These are phyloP conservation scores for Diadema setosum DNA, from an alignment of 35 echinoderm and acorn worm genomes.

Conservation along the genomic window DNA sequence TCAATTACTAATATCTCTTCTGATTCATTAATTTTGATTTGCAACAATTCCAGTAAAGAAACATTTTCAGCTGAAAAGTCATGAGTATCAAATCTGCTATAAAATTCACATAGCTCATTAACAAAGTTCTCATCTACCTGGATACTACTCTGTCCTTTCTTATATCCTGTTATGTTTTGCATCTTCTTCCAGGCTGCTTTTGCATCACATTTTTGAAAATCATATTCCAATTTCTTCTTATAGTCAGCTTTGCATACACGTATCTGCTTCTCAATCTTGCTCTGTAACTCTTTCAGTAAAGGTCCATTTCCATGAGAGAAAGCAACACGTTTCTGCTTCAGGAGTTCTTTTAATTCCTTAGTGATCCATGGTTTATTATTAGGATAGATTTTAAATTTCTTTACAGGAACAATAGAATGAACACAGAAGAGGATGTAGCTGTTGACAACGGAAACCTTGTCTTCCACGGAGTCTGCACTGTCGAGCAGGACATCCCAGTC, in stretches of 20 bases:
- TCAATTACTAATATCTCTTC: background rate
- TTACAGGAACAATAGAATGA: background rate
- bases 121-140: constrained; percentile 7
- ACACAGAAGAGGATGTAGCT: background rate
- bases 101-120: constrained; percentile 34
- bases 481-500: background rate
- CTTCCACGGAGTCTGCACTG: background rate
- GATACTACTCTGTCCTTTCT: background rate
- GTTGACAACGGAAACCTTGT: background rate
- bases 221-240: constrained; percentile 11
- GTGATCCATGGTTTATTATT: constrained; percentile 53
- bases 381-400: background rate
- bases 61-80: background rate
- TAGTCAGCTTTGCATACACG: background rate
- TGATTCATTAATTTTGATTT: background rate
- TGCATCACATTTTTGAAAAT: background rate
- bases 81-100: constrained; percentile 17
- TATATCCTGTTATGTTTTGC: constrained; percentile 23
- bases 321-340: constrained; percentile 9
- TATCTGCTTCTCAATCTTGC: constrained; percentile 1
- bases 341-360: background rate
- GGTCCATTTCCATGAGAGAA: background rate
- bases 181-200: constrained; percentile 1
- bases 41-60: background rate
- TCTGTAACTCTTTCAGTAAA: background rate